Conservation (phyloP, 2,797 vertebrate genomes). For the Sandelia bainsii region DNA sequence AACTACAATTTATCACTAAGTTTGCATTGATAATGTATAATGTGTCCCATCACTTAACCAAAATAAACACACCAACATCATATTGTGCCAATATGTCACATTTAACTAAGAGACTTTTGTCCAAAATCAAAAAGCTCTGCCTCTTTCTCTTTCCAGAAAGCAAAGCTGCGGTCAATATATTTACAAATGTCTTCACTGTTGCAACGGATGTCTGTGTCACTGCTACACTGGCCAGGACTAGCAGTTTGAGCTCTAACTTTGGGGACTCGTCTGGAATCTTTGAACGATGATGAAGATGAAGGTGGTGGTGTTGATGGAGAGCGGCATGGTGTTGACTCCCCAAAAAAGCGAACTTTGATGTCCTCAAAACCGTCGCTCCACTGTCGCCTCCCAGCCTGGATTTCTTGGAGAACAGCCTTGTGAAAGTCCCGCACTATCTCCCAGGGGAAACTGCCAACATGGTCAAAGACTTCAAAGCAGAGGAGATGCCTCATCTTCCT, state of each 20-base stretch:
- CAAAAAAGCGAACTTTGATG: slow-evolving; percentile 90
- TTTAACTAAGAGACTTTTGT: slow-evolving; percentile 50
- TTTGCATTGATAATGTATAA: slow-evolving; percentile 10
- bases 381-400: slow-evolving; percentile 85
- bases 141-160: slow-evolving; percentile 98
- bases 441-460: slow-evolving; percentile 91
- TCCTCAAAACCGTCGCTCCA: slow-evolving; percentile 95
- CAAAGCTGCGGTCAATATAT: slow-evolving; percentile 95
- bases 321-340: slow-evolving; percentile 71
- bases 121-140: slow-evolving; percentile 92
- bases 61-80: slow-evolving; percentile 16
- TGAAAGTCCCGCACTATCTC: slow-evolving; percentile 90
- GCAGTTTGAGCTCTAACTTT: slow-evolving; percentile 57
- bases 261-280: slow-evolving; percentile 59
- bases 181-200: slow-evolving; percentile 90
- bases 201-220: slow-evolving; percentile 70
- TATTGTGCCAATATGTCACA: slow-evolving; percentile 24
- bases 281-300: slow-evolving; percentile 26
- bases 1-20: background rate
- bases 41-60: background rate
- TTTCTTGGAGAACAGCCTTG: slow-evolving; percentile 89
- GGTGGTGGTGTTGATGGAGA: slow-evolving; percentile 37
- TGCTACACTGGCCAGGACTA: slow-evolving; percentile 46
- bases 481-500: slow-evolving; percentile 94
- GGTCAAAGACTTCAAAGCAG: slow-evolving; percentile 98